These are phyloP conservation scores for Polypedilum pembai DNA, from an alignment of 1,140 invertebrate species.

Conservation along the genomic window DNA sequence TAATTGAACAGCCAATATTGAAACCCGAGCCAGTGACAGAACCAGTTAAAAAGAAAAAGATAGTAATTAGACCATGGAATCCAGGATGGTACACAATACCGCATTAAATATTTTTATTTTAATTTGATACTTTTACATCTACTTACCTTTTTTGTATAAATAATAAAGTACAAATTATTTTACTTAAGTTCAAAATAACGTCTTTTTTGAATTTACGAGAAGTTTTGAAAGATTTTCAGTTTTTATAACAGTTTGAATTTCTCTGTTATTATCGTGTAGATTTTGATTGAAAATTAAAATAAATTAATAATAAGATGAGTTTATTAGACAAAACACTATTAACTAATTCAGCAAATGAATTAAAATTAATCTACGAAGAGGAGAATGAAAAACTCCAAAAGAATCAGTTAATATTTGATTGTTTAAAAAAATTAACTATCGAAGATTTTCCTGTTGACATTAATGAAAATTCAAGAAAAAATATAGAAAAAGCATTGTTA, in stretches of 20 bases:
- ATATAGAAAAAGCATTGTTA: background rate
- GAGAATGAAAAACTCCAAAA: background rate
- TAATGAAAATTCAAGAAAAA: background rate
- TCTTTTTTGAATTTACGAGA: too few relatives aligned
- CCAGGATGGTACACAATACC: background rate
- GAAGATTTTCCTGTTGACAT: background rate
- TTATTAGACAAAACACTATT: background rate
- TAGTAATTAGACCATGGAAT: background rate
- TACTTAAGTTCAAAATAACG: too few relatives aligned
- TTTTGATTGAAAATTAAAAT: background rate
- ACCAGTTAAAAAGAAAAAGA: slow-evolving; percentile 6
- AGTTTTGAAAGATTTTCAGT: too few relatives aligned
- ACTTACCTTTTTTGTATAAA: background rate
- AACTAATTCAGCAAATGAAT: background rate
- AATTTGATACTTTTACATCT: background rate
- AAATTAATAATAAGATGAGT: background rate
- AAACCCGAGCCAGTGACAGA: background rate
- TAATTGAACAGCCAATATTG: background rate
- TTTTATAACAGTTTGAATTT: background rate
- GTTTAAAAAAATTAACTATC: background rate
- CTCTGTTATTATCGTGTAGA: background rate
- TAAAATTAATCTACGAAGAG: background rate
- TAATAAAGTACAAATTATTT: slow-evolving; percentile 10
- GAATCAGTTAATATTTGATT: background rate
- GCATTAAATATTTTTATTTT: background rate